These are phyloP conservation scores for Rosalia funebris DNA, from an alignment of 2,888 invertebrate genomes.

Conservation along the genomic window DNA sequence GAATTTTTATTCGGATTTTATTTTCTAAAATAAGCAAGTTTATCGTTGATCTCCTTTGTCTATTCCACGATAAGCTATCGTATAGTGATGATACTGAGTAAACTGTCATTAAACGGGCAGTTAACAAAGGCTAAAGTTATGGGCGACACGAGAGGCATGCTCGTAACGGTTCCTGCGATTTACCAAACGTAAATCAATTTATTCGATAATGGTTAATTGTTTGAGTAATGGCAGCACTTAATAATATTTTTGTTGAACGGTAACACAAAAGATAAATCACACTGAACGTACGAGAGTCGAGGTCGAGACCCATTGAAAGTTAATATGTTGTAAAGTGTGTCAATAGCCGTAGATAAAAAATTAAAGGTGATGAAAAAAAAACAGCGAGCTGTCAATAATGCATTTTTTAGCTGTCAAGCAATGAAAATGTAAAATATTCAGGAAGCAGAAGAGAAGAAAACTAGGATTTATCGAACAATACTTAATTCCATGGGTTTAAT, in stretches of 20 bases:
- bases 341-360: slow-evolving; percentile 11
- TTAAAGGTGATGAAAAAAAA: slow-evolving; percentile 5
- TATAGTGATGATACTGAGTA: too few relatives aligned
- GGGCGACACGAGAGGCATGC: background rate
- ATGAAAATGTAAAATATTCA: slow-evolving; percentile 45
- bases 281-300: background rate
- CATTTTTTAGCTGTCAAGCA: slow-evolving; percentile 34
- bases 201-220: slow-evolving; percentile 2
- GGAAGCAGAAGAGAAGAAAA: slow-evolving; percentile 44
- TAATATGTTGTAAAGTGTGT: slow-evolving; percentile 6
- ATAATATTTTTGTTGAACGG: slow-evolving; percentile 2
- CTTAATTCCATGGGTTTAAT: slow-evolving; percentile 47
- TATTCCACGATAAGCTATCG: too few relatives aligned
- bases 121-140: background rate
- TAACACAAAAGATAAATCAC: background rate
- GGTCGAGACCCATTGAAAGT: slow-evolving; percentile 3
- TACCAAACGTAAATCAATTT: background rate
- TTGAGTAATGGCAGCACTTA: background rate
- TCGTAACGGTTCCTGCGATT: background rate
- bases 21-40: too few relatives aligned
- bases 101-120: too few relatives aligned
- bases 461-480: slow-evolving; percentile 49
- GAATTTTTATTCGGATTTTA: too few relatives aligned
- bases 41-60: too few relatives aligned
- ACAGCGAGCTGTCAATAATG: slow-evolving; percentile 23